Evolutionary conservation across 2,797 vertebrate genomes (phyloP), one percentile per base, ranked within the genome.

Genomic region (Heteromormyrus szaboi): DNA sequence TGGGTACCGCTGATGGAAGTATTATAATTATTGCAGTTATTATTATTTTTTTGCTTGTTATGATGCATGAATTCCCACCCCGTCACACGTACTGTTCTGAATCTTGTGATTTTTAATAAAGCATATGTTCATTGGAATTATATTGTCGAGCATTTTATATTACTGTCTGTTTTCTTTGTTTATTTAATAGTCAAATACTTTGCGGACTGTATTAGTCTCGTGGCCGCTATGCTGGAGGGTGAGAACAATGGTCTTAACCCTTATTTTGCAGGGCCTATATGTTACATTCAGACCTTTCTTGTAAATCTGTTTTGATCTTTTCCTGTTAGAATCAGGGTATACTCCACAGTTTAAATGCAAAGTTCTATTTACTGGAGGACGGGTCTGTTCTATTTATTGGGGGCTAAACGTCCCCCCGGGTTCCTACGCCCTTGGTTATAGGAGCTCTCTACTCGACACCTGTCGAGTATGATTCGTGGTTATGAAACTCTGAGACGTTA

Each of bases 51-150:
- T 44, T 86, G 22, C 53, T 86, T 86, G 29, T 86, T 86, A 19
- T n/a, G 51, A 22, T 56, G 85, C 51, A 86, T 86, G 85, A 56
- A 56, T 86, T 85, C 85, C 48, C 84, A 85, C 84, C 48, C 14
- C 25, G 29, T 22, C 53, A 56, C 85, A 8, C 7, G 51, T 41
- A 41, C 33, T 37, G 85, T 41, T 86, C 22, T 33, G 17, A 33
- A 29, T 29, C 59, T 81, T 81, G n/a, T 46, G 5, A 11, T 81
- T 81, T 86, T 86, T 86, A 86, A 56, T 86, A 86, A 86, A 86
- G 53, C 25, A 86, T 59, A 19, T 86, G 17, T 86, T 56, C 33
- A 59, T 41, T 56, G 1, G 51, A 86, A 86, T 86, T 56, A 37
- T 25, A n/a, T 44, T 79, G 17, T 81, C 12, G 65, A 68, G 4